These are phyloP conservation scores for Sphaerophoria taeniata DNA, from an alignment of 2,888 invertebrate species.

Conservation along the genomic window DNA sequence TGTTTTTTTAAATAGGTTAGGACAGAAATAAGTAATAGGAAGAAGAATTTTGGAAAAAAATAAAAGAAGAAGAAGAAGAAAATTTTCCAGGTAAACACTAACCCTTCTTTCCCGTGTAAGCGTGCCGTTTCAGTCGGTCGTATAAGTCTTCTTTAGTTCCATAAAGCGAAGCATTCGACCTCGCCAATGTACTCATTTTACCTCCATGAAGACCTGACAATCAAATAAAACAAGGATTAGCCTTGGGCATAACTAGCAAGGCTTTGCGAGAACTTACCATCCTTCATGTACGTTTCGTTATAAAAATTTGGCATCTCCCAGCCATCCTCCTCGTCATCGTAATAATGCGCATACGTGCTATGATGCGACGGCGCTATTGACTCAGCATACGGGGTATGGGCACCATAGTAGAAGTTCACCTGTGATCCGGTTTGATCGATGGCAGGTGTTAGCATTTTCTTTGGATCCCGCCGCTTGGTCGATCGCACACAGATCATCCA, in stretches of 20 bases:
- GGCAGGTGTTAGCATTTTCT: constrained; percentile 94
- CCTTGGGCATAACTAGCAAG: no score
- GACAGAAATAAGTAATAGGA: neutral
- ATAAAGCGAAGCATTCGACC: constrained; percentile 96
- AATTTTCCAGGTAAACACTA: constrained; percentile 77
- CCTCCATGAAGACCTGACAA: constrained; percentile 89
- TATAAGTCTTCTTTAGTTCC: constrained; percentile 98
- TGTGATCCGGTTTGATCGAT: constrained; percentile 96
- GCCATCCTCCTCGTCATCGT: constrained; percentile 97
- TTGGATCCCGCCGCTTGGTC: constrained; percentile 94
- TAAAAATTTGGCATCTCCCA: constrained; percentile 99
- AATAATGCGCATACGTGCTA: constrained; percentile 97
- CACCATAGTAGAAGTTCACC: constrained; percentile 98
- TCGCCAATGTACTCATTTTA: constrained; percentile 96
- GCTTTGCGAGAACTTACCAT: constrained; percentile 83
- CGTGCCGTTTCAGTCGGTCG: constrained; percentile 96
- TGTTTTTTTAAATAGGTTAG: no score
- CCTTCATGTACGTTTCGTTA: constrained; percentile 98
- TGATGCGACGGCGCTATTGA: constrained; percentile 97
- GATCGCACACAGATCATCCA: constrained; percentile 99
- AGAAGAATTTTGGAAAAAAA: neutral
- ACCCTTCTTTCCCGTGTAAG: constrained; percentile 98
- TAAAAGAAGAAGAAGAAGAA: neutral
- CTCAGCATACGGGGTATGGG: constrained; percentile 96
- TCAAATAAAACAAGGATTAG: neutral